Percentiles rank a stretch among this genome's conserved stretches.
phyloP scores from a whole-genome alignment of 2,797 vertebrate species.

The Rousettus madagascariensis region DNA sequence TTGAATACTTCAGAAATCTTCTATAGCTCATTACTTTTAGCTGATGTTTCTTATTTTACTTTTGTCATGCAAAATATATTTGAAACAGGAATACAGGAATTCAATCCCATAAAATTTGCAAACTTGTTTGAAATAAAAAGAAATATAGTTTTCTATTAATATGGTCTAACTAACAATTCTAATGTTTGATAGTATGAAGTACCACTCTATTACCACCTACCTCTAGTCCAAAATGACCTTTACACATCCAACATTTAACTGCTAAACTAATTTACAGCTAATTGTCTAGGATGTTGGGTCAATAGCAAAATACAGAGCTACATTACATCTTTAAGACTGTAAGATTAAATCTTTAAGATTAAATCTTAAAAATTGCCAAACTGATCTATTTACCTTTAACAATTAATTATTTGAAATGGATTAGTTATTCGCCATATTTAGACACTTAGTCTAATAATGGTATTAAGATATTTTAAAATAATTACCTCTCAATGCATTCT shows the following conservation, averaged over 20 bases:
- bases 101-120: not conserved
- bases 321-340: not conserved
- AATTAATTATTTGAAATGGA: not conserved
- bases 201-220: not conserved
- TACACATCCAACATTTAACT: not conserved
- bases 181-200: not conserved
- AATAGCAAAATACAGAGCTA: not conserved
- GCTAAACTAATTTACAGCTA: not conserved
- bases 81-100: not conserved
- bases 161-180: not conserved
- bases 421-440: not conserved
- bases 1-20: not conserved
- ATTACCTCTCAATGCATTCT: not conserved
- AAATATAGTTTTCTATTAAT: not conserved
- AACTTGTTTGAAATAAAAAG: conserved; percentile 2
- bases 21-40: conserved; percentile 45
- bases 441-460: not conserved
- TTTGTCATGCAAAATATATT: conserved; percentile 26
- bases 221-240: not conserved
- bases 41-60: not conserved
- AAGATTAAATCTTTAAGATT: not conserved
- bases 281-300: not conserved
- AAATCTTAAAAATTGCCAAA: not conserved
- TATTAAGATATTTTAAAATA: not conserved
- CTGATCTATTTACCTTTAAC: not conserved